These are phyloP conservation scores for Crossoptilon crossoptilon DNA, from an alignment of 2,797 vertebrate species.

Conservation along the genomic window DNA sequence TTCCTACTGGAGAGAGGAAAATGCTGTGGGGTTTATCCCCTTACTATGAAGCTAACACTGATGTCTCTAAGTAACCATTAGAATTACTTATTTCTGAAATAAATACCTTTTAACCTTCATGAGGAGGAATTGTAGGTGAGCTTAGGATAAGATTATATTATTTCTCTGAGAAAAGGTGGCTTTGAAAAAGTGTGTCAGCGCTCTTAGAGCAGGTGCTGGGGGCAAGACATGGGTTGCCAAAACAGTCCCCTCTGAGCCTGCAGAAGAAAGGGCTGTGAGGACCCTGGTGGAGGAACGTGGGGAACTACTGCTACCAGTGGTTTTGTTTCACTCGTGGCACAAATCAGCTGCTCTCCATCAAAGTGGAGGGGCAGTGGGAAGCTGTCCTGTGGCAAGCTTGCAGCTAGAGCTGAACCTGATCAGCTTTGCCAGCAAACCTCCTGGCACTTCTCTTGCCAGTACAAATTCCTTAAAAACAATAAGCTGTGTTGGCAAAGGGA, in stretches of 20 bases:
- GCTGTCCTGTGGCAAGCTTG: background rate
- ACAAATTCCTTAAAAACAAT: background rate
- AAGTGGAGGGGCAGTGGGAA: background rate
- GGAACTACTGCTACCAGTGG: background rate
- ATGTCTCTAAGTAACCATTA: background rate
- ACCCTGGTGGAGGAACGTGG: background rate
- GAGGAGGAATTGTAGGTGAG: background rate
- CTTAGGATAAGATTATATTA: background rate
- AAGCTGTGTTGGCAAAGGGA: accelerated
- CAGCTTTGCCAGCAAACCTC: slow-evolving; percentile 23
- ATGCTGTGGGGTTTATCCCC: background rate
- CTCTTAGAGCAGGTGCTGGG: background rate
- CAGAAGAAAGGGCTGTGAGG: background rate
- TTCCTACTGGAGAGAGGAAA: background rate
- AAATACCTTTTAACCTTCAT: slow-evolving; percentile 2
- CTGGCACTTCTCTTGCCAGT: background rate
- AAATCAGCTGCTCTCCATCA: background rate
- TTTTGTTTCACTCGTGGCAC: background rate
- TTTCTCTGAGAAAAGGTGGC: background rate
- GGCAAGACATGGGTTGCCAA: background rate
- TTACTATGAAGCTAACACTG: background rate
- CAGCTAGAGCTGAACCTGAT: background rate
- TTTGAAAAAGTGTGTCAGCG: background rate
- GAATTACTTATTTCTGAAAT: slow-evolving; percentile 28
- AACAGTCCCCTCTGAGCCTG: background rate